Percentiles rank a stretch among this genome's conserved stretches.
phyloP scores from a whole-genome alignment of 2,797 vertebrate genomes.

The Neopelma chrysocephalum region DNA sequence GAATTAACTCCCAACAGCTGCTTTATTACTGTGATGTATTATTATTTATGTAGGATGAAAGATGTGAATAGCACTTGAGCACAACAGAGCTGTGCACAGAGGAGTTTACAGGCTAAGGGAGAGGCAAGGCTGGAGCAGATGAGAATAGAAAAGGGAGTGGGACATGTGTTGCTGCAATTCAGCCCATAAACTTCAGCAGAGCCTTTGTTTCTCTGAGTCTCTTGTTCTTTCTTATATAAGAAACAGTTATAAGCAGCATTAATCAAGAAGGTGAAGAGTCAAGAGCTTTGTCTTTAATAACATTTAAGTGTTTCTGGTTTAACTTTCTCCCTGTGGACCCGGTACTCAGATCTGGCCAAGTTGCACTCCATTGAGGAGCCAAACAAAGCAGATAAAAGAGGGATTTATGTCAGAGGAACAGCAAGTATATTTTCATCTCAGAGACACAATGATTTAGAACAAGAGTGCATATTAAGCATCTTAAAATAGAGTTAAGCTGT shows the following conservation, averaged over 20 bases:
- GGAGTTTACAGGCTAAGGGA: background rate
- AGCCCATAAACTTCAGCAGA: background rate
- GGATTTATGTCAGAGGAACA: conserved; percentile 25
- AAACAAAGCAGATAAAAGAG: conserved; percentile 32
- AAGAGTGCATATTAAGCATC: background rate
- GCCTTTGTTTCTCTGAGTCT: background rate
- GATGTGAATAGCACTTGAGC: conserved; percentile 2
- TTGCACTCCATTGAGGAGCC: background rate
- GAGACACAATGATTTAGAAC: background rate
- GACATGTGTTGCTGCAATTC: background rate
- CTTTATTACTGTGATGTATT: conserved; percentile 45
- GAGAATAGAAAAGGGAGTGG: background rate
- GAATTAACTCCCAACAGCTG: conserved; percentile 56
- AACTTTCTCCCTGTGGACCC: background rate
- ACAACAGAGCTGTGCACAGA: background rate
- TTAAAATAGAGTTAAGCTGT: conserved; percentile 15
- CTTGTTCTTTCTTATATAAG: background rate
- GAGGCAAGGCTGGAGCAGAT: background rate
- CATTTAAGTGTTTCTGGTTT: conserved; percentile 26
- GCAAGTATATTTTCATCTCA: background rate
- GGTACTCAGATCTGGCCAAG: background rate
- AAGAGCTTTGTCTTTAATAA: conserved; percentile 39
- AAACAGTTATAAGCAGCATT: background rate
- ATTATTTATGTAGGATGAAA: conserved; percentile 48
- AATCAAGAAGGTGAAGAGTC: conserved; percentile 30